Base-by-base conservation (phyloP, 2,888 invertebrate species). In the Drosophila yooni region DNA sequence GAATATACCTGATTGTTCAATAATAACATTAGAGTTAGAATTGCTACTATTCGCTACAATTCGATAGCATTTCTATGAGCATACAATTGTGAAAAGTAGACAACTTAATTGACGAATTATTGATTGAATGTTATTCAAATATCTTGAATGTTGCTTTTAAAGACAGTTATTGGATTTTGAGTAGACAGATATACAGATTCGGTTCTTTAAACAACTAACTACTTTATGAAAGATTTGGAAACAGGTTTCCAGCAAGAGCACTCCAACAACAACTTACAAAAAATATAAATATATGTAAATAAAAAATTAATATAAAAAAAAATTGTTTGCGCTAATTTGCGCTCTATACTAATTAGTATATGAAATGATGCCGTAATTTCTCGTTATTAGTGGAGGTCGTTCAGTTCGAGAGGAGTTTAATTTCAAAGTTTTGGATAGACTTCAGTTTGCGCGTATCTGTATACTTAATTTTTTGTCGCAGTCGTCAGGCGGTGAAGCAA, bases 361-460 rank as follows among this genome's bases (percentile, higher is more conserved):
- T 63, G 36, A 29, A 46, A 64, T 25, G 10, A 34, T 36, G 27
- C 6, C 52, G 52, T 54, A 48, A 74, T 29, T 50, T 36, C 62
- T 38, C 68, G 65, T 76, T 72, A 76, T 79, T 72, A 79, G 51
- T 66, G 67, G 65, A 78, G 78, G 78, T 72, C 79, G 67, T 68
- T 72, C 59, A 59, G 59, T 59, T 21, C 25, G 38, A 48, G 61
- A 58, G 63, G 59, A 63, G 76, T 66, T 78, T 79, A 65, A 75
- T 71, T 46, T 46, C 62, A 66, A 60, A 56, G 38, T 48, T 60
- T 62, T 54, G 13, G 52, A 27, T 56, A 50, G 43, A 43, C 15
- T 21, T 40, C 18, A 40, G 13, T n/a, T 21, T 34, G 25, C 3
- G 25, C 5, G 6, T 48, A 53, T 25, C 4, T 8, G 13, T 15